A percentile compares a stretch with the other conserved stretches of the same genome.
Conservation (phyloP, 2,888 invertebrate species). For the Thumatha senex region DNA sequence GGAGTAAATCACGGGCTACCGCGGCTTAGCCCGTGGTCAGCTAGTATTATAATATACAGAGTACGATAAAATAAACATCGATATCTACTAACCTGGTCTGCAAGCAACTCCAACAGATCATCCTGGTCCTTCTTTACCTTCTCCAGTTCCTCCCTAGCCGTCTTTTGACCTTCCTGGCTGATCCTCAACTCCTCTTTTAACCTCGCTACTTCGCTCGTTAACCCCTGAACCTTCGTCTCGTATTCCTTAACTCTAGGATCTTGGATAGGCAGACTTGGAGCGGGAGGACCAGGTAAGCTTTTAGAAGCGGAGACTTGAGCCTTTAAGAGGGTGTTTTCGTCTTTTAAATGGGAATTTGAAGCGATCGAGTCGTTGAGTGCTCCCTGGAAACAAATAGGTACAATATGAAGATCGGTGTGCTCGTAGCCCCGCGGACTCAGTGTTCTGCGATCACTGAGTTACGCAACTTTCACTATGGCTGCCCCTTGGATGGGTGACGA, state of each 20-base stretch:
- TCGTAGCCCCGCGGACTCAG: too few species aligned
- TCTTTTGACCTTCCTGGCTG: conserved; percentile 42
- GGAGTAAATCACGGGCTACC: too few species aligned
- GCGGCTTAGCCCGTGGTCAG: too few species aligned
- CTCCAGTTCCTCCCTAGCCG: conserved; percentile 78
- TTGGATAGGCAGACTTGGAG: not conserved
- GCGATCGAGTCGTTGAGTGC: conserved; percentile 86
- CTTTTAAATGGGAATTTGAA: conserved; percentile 89
- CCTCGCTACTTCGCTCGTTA: conserved; percentile 40
- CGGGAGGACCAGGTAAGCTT: conserved; percentile 12
- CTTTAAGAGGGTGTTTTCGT: conserved; percentile 93
- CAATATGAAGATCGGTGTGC: too few species aligned
- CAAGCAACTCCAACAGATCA: conserved; percentile 93
- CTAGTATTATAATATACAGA: too few species aligned
- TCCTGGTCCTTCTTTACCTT: conserved; percentile 95
- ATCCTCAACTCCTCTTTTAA: conserved; percentile 39
- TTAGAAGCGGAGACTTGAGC: conserved; percentile 85
- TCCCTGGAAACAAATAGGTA: conserved; percentile 44
- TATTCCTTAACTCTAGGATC: conserved; percentile 8
- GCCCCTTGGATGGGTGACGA: too few species aligned
- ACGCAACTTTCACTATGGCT: too few species aligned
- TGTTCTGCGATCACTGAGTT: too few species aligned
- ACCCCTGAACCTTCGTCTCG: conserved; percentile 13
- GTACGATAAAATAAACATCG: too few species aligned
- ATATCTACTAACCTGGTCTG: conserved; percentile 92